A percentile compares a stretch with the other conserved stretches of the same genome.
Evolutionary conservation across 2,888 invertebrate genomes (phyloP).

Genomic region (Dermolepida albohirtum): DNA sequence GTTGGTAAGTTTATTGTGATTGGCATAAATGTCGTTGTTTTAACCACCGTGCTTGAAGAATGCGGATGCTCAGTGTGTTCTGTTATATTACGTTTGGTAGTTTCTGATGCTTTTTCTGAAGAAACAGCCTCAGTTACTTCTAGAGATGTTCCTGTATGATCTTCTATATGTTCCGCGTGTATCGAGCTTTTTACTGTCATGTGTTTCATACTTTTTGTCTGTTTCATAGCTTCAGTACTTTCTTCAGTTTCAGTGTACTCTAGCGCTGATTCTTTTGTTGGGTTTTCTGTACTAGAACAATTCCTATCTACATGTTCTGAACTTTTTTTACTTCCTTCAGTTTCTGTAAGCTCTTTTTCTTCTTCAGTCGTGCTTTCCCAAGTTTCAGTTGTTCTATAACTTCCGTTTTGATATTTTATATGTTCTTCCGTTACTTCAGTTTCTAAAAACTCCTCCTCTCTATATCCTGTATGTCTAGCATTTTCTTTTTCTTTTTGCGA

Average conservation of each 20-base stretch:
- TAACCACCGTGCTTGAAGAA: slow-evolving; percentile 3
- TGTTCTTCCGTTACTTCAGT: too few species aligned
- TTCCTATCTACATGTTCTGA: too few species aligned
- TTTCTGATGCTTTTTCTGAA: slow-evolving; percentile 14
- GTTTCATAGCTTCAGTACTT: not conserved
- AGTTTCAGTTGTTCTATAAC: not conserved
- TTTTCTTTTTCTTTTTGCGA: not conserved
- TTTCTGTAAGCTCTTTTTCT: too few species aligned
- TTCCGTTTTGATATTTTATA: not conserved
- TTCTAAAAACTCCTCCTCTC: too few species aligned
- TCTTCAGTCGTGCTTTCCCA: too few species aligned
- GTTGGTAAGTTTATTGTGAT: slow-evolving; percentile 51
- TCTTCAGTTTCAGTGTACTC: not conserved
- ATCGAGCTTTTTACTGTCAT: not conserved
- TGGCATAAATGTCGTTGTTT: slow-evolving; percentile 12
- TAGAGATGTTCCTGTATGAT: not conserved
- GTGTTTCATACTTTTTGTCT: not conserved
- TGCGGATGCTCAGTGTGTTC: not conserved
- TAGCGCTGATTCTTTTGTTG: not conserved
- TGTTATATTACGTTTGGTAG: not conserved
- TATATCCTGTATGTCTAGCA: not conserved
- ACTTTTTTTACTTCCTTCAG: too few species aligned
- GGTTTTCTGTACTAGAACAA: not conserved
- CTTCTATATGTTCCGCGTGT: not conserved
- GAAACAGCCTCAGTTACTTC: slow-evolving; percentile 4